Conservation (phyloP, 1,140 invertebrate species). For the Trichonephila clavipes region DNA sequence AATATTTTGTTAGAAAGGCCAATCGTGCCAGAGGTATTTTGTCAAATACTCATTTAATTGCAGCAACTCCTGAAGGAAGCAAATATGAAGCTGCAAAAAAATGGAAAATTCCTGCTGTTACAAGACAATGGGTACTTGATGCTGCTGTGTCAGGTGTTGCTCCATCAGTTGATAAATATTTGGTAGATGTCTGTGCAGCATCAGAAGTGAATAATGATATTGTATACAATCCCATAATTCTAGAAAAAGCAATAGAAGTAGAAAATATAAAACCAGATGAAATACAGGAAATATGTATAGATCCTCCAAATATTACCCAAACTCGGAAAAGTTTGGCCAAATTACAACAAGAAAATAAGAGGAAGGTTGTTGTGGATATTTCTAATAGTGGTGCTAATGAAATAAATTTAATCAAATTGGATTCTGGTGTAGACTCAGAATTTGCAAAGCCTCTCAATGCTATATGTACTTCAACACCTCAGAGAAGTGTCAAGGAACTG, state of each 20-base stretch:
- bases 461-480: background rate
- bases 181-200: constrained; percentile 82
- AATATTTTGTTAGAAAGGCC: constrained; percentile 84
- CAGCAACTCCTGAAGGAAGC: constrained; percentile 86
- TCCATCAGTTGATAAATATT: constrained; percentile 83
- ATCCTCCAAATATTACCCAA: background rate
- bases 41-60: constrained; percentile 89
- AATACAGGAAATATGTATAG: background rate
- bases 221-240: background rate
- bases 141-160: constrained; percentile 84
- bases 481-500: background rate
- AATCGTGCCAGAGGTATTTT: constrained; percentile 82
- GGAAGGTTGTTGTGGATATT: background rate
- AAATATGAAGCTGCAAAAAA: constrained; percentile 92
- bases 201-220: background rate
- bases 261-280: constrained; percentile 4
- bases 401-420: background rate
- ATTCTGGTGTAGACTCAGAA: background rate
- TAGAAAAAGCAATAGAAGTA: background rate
- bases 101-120: constrained; percentile 90
- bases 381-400: background rate
- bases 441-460: background rate
- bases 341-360: background rate
- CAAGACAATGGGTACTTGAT: constrained; percentile 87
- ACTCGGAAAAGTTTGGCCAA: background rate